phyloP scores from a whole-genome alignment of 1,140 invertebrate genomes.

The Araneus ventricosus region DNA sequence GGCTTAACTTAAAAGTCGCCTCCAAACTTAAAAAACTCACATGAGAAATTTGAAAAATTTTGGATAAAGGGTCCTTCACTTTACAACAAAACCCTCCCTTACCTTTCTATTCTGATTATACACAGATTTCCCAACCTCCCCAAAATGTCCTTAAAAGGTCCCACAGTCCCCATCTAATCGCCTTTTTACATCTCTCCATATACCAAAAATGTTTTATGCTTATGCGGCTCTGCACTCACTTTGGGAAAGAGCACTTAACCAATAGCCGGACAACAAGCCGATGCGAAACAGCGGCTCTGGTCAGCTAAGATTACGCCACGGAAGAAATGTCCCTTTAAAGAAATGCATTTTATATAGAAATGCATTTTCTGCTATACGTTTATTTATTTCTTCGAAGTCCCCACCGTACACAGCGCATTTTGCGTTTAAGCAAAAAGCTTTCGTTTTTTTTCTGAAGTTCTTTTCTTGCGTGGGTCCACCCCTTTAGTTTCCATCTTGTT shows the following conservation, averaged over 20 bases:
- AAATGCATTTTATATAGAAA: constrained; percentile 75
- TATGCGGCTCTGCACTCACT: constrained; percentile 64
- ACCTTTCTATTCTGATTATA: constrained; percentile 36
- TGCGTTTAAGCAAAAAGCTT: constrained; percentile 74
- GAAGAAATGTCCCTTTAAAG: constrained; percentile 70
- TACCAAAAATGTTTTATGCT: constrained; percentile 71
- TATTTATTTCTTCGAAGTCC: constrained; percentile 62
- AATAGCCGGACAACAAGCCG: constrained; percentile 66
- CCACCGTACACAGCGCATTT: constrained; percentile 39
- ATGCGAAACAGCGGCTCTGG: constrained; percentile 55
- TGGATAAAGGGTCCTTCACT: not conserved
- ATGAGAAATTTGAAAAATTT: not conserved
- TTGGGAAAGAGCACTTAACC: constrained; percentile 70
- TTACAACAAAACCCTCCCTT: not conserved
- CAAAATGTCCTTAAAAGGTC: constrained; percentile 60
- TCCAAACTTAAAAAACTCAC: too few species aligned
- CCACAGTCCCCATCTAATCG: constrained; percentile 71
- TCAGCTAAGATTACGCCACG: constrained; percentile 72
- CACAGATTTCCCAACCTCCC: not conserved
- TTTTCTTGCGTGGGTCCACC: not conserved
- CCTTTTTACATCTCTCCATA: constrained; percentile 70
- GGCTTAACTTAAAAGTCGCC: too few species aligned
- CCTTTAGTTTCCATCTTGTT: constrained; percentile 27
- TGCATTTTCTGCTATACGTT: constrained; percentile 61
- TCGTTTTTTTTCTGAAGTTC: not conserved